Evolutionary conservation across 2,797 vertebrate species (phyloP), one percentile per base, ranked within the genome.

Genomic region (Arrhamphus sclerolepis): DNA sequence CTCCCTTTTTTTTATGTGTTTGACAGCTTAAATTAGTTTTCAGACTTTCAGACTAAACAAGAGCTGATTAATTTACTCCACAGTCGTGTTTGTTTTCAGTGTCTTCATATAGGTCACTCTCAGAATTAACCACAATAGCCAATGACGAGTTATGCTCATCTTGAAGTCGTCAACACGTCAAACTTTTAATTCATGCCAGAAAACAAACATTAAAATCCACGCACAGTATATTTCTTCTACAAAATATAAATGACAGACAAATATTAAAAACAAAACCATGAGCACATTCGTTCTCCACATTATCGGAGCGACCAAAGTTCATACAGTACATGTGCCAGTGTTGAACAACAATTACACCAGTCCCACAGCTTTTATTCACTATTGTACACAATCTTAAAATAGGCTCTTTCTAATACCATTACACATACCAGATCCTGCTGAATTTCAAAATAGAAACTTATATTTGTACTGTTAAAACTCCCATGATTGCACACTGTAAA

Each of bases 121-220:
- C 18, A 43, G 7, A 34, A 14, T 1, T 1, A 8, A 21, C 24
- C n/a, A 50, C 7, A 18, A 18, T 6, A 19, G 21, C 19, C 10
- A 21, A 10, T 5, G 22, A 22, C 6, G 14, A 14, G 13, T 13
- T 13, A 16, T 2, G 3, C 43, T 7, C 9, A 16, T 40, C 19
- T 39, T 39, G 21, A 52, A 60, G 58, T 69, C 64, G 73, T 72
- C 64, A 74, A 70, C 69, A 81, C 81, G 67, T 80, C 79, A 85
- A 83, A 86, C 70, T n/a, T 89, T 89, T 91, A 89, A 89, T 92
- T 78, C 90, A 91, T 89, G 89, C 89, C 64, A 79, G 31, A 78
- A 89, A 90, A 85, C 72, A 84, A 83, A 76, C 57, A 81, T 24
- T 20, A 75, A 77, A 83, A 86, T 74, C 56, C 72, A 88, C 70